phyloP scores from a whole-genome alignment of 2,797 vertebrate species.

The Bovichtus variegatus region DNA sequence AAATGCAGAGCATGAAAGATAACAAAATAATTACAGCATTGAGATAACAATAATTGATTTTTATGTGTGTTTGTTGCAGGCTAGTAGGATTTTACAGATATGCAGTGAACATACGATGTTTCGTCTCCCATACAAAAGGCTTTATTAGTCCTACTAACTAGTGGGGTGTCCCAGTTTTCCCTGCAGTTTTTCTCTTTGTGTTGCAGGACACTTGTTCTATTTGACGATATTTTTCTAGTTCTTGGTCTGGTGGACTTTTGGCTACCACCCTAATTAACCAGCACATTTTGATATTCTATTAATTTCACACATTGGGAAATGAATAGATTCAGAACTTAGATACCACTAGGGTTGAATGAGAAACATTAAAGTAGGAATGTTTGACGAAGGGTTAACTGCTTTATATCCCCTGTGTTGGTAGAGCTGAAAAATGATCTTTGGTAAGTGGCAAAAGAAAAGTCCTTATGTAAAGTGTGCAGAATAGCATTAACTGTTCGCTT shows the following conservation, averaged over 20 bases:
- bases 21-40: slow-evolving; percentile 28
- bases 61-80: not conserved
- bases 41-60: slow-evolving; percentile 25
- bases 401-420: not conserved
- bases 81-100: not conserved
- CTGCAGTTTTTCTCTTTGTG: not conserved
- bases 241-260: not conserved
- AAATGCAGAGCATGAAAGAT: slow-evolving; percentile 16
- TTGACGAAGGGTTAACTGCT: not conserved
- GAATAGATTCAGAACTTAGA: not conserved
- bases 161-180: not conserved
- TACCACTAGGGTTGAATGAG: not conserved
- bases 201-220: not conserved
- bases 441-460: not conserved
- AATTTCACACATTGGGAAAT: not conserved
- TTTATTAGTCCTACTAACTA: not conserved
- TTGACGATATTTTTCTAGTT: not conserved
- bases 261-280: not conserved
- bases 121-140: not conserved
- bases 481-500: not conserved
- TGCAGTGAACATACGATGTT: not conserved
- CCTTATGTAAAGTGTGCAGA: not conserved
- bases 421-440: not conserved
- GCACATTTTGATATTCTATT: not conserved
- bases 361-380: not conserved